A percentile compares a stretch with the other conserved stretches of the same genome.
phyloP scores from a whole-genome alignment of 2,797 vertebrate species.

The Oophaga sylvatica region DNA sequence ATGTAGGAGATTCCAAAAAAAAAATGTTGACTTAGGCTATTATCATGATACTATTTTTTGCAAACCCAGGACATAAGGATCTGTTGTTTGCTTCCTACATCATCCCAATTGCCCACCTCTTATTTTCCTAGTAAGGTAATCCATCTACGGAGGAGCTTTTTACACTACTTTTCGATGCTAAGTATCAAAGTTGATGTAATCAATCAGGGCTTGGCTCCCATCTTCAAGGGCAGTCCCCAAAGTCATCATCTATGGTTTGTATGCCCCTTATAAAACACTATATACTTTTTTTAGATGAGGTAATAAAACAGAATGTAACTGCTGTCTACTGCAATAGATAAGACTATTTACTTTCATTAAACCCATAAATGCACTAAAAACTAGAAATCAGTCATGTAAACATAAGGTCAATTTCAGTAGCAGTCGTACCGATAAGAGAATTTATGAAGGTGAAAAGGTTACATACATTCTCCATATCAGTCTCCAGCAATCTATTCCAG shows the following conservation, averaged over 20 bases:
- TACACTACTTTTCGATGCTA: no score
- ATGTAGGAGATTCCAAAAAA: no score
- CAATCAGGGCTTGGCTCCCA: no score
- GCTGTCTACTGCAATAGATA: not conserved
- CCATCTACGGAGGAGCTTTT: no score
- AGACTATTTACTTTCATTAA: not conserved
- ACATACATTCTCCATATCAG: conserved; percentile 31
- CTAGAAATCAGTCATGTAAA: not conserved
- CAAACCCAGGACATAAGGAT: no score
- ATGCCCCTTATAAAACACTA: not conserved
- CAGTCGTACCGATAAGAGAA: not conserved
- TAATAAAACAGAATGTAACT: not conserved
- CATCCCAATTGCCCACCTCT: no score
- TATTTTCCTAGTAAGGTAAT: no score
- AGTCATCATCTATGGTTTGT: not conserved
- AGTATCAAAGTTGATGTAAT: no score
- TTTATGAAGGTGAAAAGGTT: conserved; percentile 46
- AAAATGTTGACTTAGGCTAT: no score
- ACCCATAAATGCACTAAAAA: not conserved
- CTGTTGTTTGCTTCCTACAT: no score
- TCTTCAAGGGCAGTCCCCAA: no score
- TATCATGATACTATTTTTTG: no score
- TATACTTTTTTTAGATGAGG: not conserved
- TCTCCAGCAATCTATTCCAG: conserved; percentile 25
- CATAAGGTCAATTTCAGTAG: conserved; percentile 14